Base-by-base conservation (phyloP, 2,113 vertebrate species). In the Hystrix cristata region DNA sequence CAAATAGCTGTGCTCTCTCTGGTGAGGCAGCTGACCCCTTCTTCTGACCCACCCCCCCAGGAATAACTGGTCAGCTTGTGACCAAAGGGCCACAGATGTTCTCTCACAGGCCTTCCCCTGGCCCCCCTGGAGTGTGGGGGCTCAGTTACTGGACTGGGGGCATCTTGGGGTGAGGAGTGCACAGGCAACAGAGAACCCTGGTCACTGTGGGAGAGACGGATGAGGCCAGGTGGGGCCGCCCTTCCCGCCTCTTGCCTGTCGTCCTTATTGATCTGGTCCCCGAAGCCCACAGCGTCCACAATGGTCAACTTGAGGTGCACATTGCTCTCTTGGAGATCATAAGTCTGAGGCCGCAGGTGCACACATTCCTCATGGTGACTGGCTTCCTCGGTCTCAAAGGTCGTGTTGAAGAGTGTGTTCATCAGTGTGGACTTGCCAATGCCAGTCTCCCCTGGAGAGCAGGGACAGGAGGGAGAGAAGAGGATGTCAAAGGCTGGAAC, bases 331-430 rank as follows among this genome's bases (percentile, higher is more conserved):
- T 99, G 99, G 93, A 99, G 99, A 96, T 99, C 99, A 0, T 99
- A 99, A 2, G 99, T 99, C 92, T 99, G 99, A 0, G 99, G 99
- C 96, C 99, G 99, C 96, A 99, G 94, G 97, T 99, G 99, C 16
- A 99, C 99, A 0, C 98, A 97, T 0, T 99, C 99, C 98, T 99
- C 99, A 0, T 99, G 99, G 96, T 99, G 99, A 83, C 99, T 99
- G 31, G 99, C 99, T 87, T 99, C 99, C 76, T 99, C 99, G 0
- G 99, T 99, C 98, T 99, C 99, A 4, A 99, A 99, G 12, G 99
- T 99, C 23, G 99, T 99, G 97, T 99, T 99, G 98, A 99, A 99
- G 23, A 99, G 99, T 0, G 99, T 99, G 96, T 99, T 99, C 99
- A 99, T 99, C 78, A 99, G 98, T 0, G 99, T 99, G 2, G 99